Conservation (phyloP, 2,888 invertebrate species). For the Drosophila algonquin region DNA sequence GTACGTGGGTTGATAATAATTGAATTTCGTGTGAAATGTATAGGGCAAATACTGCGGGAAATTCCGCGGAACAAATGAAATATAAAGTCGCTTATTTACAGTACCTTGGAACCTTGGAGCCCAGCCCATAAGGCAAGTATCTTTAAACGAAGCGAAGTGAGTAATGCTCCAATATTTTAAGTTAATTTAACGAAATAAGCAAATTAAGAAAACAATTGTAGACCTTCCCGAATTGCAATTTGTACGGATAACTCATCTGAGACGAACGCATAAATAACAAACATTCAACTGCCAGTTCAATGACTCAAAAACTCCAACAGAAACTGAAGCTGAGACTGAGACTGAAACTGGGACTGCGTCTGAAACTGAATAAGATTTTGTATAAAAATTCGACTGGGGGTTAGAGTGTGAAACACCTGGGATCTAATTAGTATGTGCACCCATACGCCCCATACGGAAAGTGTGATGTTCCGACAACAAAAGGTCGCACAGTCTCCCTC, state of each 20-base stretch:
- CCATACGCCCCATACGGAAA: slow-evolving; percentile 26
- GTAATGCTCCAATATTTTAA: slow-evolving; percentile 4
- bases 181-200: neutral
- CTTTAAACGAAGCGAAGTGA: slow-evolving; percentile 14
- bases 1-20: neutral
- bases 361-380: neutral
- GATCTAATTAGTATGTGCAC: slow-evolving; percentile 57
- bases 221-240: slow-evolving; percentile 13
- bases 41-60: neutral
- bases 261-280: slow-evolving; percentile 2
- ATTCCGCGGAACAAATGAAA: neutral
- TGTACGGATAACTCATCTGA: slow-evolving; percentile 5
- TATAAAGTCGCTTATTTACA: neutral
- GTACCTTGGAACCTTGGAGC: neutral
- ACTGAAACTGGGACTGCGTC: neutral
- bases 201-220: neutral
- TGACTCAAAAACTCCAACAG: slow-evolving; percentile 33
- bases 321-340: neutral
- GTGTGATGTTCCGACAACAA: slow-evolving; percentile 26
- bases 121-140: slow-evolving; percentile 18
- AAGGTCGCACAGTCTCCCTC: slow-evolving; percentile 29
- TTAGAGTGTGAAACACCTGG: slow-evolving; percentile 39
- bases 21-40: neutral
- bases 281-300: slow-evolving; percentile 12
- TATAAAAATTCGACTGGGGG: neutral